Base-by-base conservation (phyloP, 2,888 invertebrate species). In the Dugesia japonica region DNA sequence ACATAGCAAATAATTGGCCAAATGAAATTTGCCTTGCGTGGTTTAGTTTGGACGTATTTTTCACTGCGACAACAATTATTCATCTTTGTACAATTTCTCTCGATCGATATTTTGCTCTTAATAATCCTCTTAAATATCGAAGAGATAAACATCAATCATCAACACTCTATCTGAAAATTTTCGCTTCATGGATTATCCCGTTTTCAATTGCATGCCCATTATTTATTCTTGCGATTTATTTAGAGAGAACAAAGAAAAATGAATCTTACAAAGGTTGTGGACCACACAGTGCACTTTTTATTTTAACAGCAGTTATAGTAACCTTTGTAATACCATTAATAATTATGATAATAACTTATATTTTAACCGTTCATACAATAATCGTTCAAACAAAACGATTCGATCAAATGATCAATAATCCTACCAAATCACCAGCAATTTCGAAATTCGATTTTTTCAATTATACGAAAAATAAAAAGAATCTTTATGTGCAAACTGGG, bases 31-130 rank as follows among this genome's bases (percentile, higher is more conserved):
- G 81, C 71, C 78, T 80, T 71, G 77, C 79, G 9, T 80, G 80
- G 80, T 81, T 80, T 79, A 79, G 79, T 71, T 79, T 81, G 28
- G 81, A 81, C 73, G 80, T 81, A 9, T 79, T 81, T 74, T 81
- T 81, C 76, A 81, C 81, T 1, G 80, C 80, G 1, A 80, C 81
- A 28, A 80, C 81, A 28, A 81, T 81, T 76, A 79, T 80, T 71
- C 80, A 80, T 75, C 78, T 80, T 1, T 80, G 80, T 72, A 80
- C 79, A 76, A 81, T 81, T 75, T 81, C 81, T 42, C 77, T 81
- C 17, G 81, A 81, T 78, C 79, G 81, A 26, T 81, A 80, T 78
- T 77, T 80, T 76, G 78, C 80, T 13, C 79, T 81, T 73, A 79
- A 80, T 74, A 80, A 79, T 74, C 80, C 80, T 20, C 79, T 80